Conservation (phyloP, 2,888 invertebrate genomes). For the Thalpophila matura region DNA sequence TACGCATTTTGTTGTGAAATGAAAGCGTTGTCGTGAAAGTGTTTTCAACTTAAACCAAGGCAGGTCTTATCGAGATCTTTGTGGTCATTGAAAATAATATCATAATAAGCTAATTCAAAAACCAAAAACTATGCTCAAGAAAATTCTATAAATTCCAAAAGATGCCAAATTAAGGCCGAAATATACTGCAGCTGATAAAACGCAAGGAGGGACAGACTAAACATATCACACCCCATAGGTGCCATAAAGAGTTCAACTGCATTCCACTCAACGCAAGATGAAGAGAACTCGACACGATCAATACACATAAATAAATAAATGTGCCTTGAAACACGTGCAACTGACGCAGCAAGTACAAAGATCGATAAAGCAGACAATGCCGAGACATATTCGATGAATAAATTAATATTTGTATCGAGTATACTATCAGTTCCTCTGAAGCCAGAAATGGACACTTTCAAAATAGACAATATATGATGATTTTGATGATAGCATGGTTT, state of each 20-base stretch:
- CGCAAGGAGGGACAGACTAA: not conserved
- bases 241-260: constrained; percentile 15
- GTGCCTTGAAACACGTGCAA: constrained; percentile 22
- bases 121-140: too few relatives aligned
- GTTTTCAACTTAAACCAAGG: too few relatives aligned
- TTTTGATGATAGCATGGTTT: not conserved
- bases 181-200: not conserved
- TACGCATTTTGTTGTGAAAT: too few relatives aligned
- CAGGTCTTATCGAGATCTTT: too few relatives aligned
- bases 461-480: not conserved
- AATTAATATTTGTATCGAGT: constrained; percentile 17
- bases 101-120: too few relatives aligned
- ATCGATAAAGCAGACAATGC: constrained; percentile 31
- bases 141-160: too few relatives aligned
- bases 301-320: constrained; percentile 31
- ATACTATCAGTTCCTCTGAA: not conserved
- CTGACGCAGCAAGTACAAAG: constrained; percentile 27
- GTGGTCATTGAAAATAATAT: too few relatives aligned
- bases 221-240: not conserved
- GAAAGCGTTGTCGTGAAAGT: too few relatives aligned
- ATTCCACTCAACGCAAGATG: constrained; percentile 21
- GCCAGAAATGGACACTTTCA: not conserved
- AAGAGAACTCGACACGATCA: constrained; percentile 16
- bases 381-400: constrained; percentile 35
- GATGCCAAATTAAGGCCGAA: not conserved